Conservation (phyloP, 2,888 invertebrate species). For the Drosophila yooni region DNA sequence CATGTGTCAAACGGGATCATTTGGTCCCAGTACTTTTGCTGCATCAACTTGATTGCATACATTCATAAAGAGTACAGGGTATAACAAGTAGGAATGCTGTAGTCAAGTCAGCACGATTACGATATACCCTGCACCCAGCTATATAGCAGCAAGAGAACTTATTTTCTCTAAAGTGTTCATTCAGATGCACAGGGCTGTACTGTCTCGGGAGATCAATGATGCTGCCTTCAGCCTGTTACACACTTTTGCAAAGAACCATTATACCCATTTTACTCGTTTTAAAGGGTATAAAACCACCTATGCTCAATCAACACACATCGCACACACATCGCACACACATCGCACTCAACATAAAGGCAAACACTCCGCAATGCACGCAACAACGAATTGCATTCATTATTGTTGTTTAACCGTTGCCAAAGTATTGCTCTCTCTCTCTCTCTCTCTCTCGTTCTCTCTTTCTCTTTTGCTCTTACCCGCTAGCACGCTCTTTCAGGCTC, state of each 20-base stretch:
- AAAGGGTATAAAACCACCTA: not conserved
- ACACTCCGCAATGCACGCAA: conserved; percentile 47
- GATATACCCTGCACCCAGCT: not conserved
- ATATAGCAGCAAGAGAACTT: not conserved
- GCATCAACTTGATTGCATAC: not conserved
- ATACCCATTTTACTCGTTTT: not conserved
- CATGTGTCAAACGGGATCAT: not conserved
- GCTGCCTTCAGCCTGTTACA: not conserved
- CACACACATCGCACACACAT: conserved; percentile 2
- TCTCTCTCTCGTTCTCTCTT: not conserved
- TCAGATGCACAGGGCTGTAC: not conserved
- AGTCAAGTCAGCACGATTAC: not conserved
- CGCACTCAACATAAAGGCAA: conserved; percentile 18
- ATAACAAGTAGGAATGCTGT: not conserved
- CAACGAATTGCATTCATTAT: conserved; percentile 72
- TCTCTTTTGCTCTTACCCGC: not conserved
- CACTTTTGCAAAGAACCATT: not conserved
- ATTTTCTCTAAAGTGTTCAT: not conserved
- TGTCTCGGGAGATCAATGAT: not conserved
- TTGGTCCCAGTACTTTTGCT: not conserved
- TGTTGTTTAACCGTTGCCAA: conserved; percentile 34
- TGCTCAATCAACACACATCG: conserved; percentile 20
- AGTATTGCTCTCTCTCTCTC: conserved; percentile 1
- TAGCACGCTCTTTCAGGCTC: not conserved
- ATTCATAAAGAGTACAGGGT: not conserved